These are phyloP conservation scores for Gnathonemus echidnorhynchus DNA, from an alignment of 2,113 vertebrate species.

Conservation along the genomic window DNA sequence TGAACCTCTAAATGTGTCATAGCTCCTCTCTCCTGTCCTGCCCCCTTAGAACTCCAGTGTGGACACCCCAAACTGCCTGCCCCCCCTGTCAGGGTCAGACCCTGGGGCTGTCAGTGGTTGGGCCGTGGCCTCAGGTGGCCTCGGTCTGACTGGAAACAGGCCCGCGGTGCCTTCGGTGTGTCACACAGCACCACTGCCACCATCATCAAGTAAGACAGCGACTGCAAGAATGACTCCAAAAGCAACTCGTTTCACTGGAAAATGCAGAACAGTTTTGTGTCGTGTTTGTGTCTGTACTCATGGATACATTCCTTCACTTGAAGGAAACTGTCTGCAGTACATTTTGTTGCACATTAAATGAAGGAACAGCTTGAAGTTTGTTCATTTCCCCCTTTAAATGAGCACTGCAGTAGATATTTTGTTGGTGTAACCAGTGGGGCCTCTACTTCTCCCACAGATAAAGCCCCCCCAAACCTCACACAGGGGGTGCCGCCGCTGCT, in stretches of 20 bases:
- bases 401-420: neutral
- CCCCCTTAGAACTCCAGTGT: slow-evolving; percentile 46
- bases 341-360: neutral
- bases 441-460: slow-evolving; percentile 60
- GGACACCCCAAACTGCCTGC: slow-evolving; percentile 54
- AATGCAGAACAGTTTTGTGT: neutral
- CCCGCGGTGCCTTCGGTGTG: slow-evolving; percentile 60
- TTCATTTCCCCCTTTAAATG: neutral
- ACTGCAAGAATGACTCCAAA: neutral
- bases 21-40: neutral
- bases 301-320: neutral
- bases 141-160: slow-evolving; percentile 67
- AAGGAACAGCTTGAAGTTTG: neutral
- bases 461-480: slow-evolving; percentile 86
- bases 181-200: slow-evolving; percentile 65
- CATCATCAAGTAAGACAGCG: slow-evolving; percentile 50
- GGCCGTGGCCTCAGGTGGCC: slow-evolving; percentile 59
- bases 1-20: neutral
- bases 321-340: neutral
- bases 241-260: neutral
- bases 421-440: neutral
- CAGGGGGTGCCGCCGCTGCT: slow-evolving; percentile 86
- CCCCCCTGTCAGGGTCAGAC: slow-evolving; percentile 38
- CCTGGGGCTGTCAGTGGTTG: slow-evolving; percentile 51
- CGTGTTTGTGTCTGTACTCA: neutral